phyloP scores from a whole-genome alignment of 2,888 invertebrate species.

The Eueremaeus valkanovi region DNA sequence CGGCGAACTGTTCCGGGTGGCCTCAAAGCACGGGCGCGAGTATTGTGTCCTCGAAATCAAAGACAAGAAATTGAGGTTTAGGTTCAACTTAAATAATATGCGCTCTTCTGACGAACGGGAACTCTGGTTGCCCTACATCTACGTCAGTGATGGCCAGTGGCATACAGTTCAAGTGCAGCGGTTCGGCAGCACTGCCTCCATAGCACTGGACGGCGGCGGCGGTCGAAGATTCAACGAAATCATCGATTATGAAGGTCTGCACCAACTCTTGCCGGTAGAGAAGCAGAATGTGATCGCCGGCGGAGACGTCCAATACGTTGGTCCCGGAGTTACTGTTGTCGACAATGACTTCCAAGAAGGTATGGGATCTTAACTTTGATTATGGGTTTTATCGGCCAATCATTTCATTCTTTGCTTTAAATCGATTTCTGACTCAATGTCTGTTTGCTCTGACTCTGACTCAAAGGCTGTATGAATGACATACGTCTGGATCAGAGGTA shows the following conservation, averaged over 20 bases:
- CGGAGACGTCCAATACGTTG: conserved; percentile 91
- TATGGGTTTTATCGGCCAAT: neutral
- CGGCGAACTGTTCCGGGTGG: conserved; percentile 88
- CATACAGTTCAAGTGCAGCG: conserved; percentile 87
- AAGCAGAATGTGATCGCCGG: conserved; percentile 94
- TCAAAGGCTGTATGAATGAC: conserved; percentile 71
- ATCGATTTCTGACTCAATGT: neutral
- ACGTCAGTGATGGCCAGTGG: conserved; percentile 95
- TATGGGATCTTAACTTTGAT: conserved; percentile 50
- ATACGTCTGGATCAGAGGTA: conserved; percentile 89
- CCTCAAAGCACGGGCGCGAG: conserved; percentile 88
- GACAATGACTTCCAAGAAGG: conserved; percentile 92
- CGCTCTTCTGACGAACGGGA: conserved; percentile 78
- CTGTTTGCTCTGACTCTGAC: neutral
- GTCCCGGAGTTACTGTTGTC: conserved; percentile 87
- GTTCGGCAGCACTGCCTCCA: conserved; percentile 84
- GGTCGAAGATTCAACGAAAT: conserved; percentile 89
- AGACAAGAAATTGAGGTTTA: conserved; percentile 80
- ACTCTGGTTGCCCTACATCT: conserved; percentile 81
- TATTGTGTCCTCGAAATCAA: conserved; percentile 77
- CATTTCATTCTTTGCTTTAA: conserved; percentile 23
- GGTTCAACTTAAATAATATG: conserved; percentile 85
- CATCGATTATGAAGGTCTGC: conserved; percentile 74
- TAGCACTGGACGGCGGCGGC: conserved; percentile 91
- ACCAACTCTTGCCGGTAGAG: conserved; percentile 85